Percentiles rank a stretch among this genome's conserved stretches.
These are phyloP conservation scores for Melanophora roralis DNA, from an alignment of 2,888 invertebrate genomes.

Conservation along the genomic window DNA sequence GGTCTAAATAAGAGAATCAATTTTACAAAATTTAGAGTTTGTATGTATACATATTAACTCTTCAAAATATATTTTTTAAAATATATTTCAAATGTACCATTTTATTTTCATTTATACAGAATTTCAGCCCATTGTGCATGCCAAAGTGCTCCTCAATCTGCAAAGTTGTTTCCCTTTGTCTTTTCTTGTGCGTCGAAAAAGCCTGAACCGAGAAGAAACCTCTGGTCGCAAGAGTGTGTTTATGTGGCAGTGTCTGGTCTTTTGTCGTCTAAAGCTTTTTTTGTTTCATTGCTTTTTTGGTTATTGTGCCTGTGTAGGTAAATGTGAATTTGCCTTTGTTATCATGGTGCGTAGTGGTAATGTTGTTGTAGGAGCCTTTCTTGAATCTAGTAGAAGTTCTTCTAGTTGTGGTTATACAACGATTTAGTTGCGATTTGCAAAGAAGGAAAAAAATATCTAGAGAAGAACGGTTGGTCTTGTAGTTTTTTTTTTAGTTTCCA, in stretches of 20 bases:
- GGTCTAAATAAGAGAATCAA: no score
- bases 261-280: constrained; percentile 17
- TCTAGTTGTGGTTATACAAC: constrained; percentile 40
- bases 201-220: constrained; percentile 38
- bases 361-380: constrained; percentile 45
- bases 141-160: not conserved
- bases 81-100: no score
- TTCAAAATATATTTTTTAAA: no score
- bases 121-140: constrained; percentile 1
- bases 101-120: no score
- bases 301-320: not conserved
- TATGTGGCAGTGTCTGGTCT: constrained; percentile 48
- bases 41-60: no score
- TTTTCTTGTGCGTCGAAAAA: constrained; percentile 16
- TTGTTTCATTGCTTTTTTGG: constrained; percentile 4
- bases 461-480: constrained; percentile 51
- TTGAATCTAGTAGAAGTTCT: constrained; percentile 52
- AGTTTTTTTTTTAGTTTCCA: not conserved
- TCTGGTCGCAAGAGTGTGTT: constrained; percentile 20
- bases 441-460: not conserved
- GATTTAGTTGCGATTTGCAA: constrained; percentile 29
- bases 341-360: constrained; percentile 27
- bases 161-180: not conserved
- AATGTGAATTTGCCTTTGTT: constrained; percentile 27
- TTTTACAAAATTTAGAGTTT: no score